These are phyloP conservation scores for Palloptera scutellata DNA, from an alignment of 2,888 invertebrate genomes.

Conservation along the genomic window DNA sequence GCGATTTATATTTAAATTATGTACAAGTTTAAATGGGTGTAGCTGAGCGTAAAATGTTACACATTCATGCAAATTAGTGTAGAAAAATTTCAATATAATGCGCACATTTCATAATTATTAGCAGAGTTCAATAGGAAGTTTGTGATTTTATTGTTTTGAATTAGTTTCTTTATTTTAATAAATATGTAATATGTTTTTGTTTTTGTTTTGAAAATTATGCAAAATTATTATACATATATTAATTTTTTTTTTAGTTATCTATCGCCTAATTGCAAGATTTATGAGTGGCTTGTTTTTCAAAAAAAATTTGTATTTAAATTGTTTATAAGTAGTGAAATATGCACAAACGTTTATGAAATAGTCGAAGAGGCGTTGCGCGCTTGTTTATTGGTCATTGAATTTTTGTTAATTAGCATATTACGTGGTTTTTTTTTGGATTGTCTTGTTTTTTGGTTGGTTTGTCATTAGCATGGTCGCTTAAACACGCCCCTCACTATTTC, in stretches of 20 bases:
- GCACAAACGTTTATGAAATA: background rate
- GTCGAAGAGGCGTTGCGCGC: background rate
- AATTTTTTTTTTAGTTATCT: background rate
- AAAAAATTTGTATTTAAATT: too few relatives aligned
- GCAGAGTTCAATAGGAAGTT: background rate
- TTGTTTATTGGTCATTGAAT: background rate
- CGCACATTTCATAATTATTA: conserved; percentile 3
- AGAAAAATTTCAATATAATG: background rate
- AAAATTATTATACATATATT: background rate
- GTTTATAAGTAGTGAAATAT: too few relatives aligned
- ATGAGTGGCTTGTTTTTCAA: background rate
- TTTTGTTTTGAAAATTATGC: background rate
- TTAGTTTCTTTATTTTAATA: background rate
- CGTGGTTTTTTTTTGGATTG: too few relatives aligned
- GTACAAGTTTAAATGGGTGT: background rate
- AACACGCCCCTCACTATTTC: background rate
- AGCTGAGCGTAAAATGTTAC: background rate
- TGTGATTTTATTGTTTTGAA: background rate
- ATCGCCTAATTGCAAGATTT: background rate
- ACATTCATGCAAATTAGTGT: background rate
- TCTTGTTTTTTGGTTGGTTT: background rate
- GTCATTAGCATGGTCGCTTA: background rate
- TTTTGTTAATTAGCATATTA: conserved; percentile 7
- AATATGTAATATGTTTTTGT: background rate
- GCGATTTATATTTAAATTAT: background rate